These are phyloP conservation scores for Aphidoletes aphidimyza DNA, from an alignment of 2,888 invertebrate species.

Conservation along the genomic window DNA sequence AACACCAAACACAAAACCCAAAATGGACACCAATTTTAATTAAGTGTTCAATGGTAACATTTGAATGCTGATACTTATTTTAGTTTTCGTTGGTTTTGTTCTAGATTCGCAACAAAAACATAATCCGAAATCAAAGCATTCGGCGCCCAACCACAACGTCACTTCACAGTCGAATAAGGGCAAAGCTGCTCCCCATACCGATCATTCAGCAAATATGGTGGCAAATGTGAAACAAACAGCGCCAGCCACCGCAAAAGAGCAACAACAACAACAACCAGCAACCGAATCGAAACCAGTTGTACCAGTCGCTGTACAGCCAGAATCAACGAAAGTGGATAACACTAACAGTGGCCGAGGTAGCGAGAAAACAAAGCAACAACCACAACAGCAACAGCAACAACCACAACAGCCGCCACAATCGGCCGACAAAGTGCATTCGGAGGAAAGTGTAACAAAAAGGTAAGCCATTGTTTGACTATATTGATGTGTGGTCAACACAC, in stretches of 20 bases:
- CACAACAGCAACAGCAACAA: not conserved
- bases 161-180: not conserved
- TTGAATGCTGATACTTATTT: not conserved
- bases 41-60: not conserved
- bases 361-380: slow-evolving; percentile 21
- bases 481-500: no score
- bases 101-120: slow-evolving; percentile 29
- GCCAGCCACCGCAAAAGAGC: not conserved
- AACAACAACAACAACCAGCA: no score
- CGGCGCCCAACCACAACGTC: slow-evolving; percentile 12
- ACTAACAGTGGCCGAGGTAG: not conserved
- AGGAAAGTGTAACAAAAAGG: slow-evolving; percentile 31
- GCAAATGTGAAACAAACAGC: slow-evolving; percentile 23
- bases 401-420: not conserved
- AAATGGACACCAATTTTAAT: no score
- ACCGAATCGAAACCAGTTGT: slow-evolving; percentile 10
- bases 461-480: not conserved
- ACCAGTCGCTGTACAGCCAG: not conserved
- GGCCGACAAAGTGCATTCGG: slow-evolving; percentile 1
- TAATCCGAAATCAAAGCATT: slow-evolving; percentile 34
- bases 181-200: slow-evolving; percentile 10
- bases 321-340: slow-evolving; percentile 9
- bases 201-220: not conserved
- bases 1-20: no score
- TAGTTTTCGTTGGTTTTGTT: not conserved